phyloP scores from a whole-genome alignment of 2,888 invertebrate genomes.

The Tetragnatha montana region DNA sequence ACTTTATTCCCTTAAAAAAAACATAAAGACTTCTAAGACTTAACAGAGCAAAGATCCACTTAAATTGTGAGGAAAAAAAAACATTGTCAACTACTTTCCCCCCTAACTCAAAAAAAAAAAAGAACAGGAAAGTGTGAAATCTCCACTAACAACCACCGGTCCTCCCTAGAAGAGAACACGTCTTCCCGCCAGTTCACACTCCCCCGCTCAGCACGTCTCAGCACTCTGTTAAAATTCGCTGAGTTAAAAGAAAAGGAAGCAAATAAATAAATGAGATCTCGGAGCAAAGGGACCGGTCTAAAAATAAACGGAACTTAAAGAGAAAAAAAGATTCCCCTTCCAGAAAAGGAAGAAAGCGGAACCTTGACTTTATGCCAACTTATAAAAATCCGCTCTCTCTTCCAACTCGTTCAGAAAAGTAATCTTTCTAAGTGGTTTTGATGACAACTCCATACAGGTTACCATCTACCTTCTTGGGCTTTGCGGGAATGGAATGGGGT shows the following conservation, averaged over 20 bases:
- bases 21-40: too few relatives aligned
- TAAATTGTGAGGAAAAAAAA: too few relatives aligned
- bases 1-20: too few relatives aligned
- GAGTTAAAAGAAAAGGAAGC: constrained; percentile 18
- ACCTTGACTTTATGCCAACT: constrained; percentile 55
- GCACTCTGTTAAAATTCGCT: constrained; percentile 53
- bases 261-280: not conserved
- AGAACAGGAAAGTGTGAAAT: not conserved
- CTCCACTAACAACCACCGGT: constrained; percentile 23
- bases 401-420: constrained; percentile 24
- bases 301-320: not conserved
- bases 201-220: constrained; percentile 22
- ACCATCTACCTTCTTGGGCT: not conserved
- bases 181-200: constrained; percentile 30
- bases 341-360: not conserved
- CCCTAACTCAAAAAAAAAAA: too few relatives aligned
- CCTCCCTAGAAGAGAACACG: not conserved
- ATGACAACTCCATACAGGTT: constrained; percentile 5
- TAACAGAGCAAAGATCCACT: too few relatives aligned
- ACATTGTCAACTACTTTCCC: too few relatives aligned
- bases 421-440: constrained; percentile 55
- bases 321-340: not conserved
- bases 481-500: not conserved
- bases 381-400: constrained; percentile 25
- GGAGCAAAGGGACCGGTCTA: not conserved